Percentiles rank a stretch among this genome's conserved stretches.
Conservation (phyloP, 1,140 invertebrate species). For the Spodoptera frugiperda region DNA sequence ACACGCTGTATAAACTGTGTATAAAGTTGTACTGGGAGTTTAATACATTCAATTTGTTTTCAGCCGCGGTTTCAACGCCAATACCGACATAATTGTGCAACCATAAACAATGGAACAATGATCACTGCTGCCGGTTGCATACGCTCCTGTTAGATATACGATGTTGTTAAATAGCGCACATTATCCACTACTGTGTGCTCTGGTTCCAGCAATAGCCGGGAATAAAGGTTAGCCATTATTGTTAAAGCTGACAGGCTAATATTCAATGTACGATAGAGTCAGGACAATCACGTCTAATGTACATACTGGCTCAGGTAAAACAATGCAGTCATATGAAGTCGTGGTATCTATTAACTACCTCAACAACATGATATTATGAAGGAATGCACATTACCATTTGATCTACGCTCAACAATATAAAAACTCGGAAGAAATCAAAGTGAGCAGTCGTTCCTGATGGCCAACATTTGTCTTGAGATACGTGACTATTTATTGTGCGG, state of each 20-base stretch:
- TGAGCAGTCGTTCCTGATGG: constrained; percentile 22
- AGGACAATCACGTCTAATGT: background rate
- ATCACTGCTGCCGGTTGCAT: constrained; percentile 51
- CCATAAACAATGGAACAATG: constrained; percentile 69
- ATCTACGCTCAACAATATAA: background rate
- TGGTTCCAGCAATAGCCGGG: constrained; percentile 1
- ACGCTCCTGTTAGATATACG: constrained; percentile 43
- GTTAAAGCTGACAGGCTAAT: background rate
- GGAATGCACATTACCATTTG: constrained; percentile 5
- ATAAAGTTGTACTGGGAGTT: constrained; percentile 69
- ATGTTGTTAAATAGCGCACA: constrained; percentile 41
- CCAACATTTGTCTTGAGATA: constrained; percentile 38
- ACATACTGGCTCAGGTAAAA: too few species aligned
- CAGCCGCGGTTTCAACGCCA: constrained; percentile 50
- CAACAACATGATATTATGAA: constrained; percentile 1
- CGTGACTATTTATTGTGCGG: constrained; percentile 39
- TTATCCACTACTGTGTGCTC: constrained; percentile 29
- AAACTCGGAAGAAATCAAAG: background rate
- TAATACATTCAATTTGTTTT: constrained; percentile 79
- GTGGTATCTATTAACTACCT: background rate
- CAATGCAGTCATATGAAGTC: too few species aligned
- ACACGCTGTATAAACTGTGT: constrained; percentile 66
- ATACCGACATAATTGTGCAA: constrained; percentile 62
- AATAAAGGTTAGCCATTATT: background rate
- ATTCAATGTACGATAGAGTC: background rate